Base-by-base conservation (phyloP, 1,140 invertebrate species). In the Penaeus vannamei region DNA sequence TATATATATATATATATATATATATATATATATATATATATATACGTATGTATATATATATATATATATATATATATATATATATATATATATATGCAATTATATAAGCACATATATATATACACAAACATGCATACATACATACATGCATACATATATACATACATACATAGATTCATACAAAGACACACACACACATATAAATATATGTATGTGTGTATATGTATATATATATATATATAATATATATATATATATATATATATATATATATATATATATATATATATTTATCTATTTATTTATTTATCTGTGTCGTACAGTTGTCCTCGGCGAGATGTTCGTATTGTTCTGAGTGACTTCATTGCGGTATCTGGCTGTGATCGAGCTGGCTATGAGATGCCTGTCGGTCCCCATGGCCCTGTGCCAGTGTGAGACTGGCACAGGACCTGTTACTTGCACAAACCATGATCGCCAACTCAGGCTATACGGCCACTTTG, bases 1-100 rank as follows among this genome's bases (percentile, higher is more conserved):
- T 72, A 72, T 72, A 72, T 72, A 72, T 26, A 72, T 72, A 72
- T 72, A 72, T 72, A 72, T 72, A 26, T 72, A 72, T 72, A 72
- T 72, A 72, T 72, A 26, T 72, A 72, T 23, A 69, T 69, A 69
- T 23, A 69, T 69, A 69, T 69, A 69, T 69, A 23, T 69, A 69
- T 69, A 69, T 69, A 69, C 23, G 23, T 69, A 69, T 69, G 23
- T 69, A 69, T 69, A 69, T 69, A 69, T 69, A 69, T 69, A 69
- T 69, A 69, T 69, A 69, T 69, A 69, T 69, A 69, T 69, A 69
- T 69, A 69, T 69, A 69, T 23, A 69, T 23, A 69, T 23, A 20
- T 32, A 69, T 23, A 69, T 23, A 69, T 23, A 23, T 23, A 69
- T 23, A 69, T 23, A 69, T 23, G 23, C 22, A 23, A 1, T 14